phyloP scores from a whole-genome alignment of 2,797 vertebrate genomes.

The Coilia nasus region DNA sequence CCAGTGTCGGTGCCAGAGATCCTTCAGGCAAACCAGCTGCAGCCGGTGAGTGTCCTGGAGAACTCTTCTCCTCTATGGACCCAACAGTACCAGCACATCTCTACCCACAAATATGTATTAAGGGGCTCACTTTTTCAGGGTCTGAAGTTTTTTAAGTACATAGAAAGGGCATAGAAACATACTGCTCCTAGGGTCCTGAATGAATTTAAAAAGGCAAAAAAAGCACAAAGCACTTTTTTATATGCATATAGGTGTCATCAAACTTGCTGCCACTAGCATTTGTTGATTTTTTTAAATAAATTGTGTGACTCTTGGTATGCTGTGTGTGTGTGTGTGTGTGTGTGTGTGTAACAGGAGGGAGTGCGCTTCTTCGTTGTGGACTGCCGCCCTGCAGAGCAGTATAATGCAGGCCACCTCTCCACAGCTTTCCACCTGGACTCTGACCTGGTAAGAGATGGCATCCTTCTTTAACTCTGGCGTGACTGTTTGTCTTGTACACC shows the following conservation, averaged over 20 bases:
- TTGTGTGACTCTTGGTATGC: neutral
- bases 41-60: conserved; percentile 76
- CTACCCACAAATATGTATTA: neutral
- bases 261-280: neutral
- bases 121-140: too few species aligned
- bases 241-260: neutral
- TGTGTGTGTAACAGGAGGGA: conserved; percentile 80
- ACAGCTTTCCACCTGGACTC: conserved; percentile 99
- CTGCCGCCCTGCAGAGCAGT: conserved; percentile 97
- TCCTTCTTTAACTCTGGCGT: neutral
- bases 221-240: too few species aligned
- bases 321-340: conserved; percentile 26
- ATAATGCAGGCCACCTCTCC: conserved; percentile 95
- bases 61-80: neutral
- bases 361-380: conserved; percentile 98
- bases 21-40: conserved; percentile 95
- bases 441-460: conserved; percentile 85
- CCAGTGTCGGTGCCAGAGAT: conserved; percentile 95
- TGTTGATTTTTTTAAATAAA: neutral
- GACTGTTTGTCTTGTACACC: neutral
- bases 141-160: neutral
- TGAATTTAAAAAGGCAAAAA: neutral
- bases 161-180: neutral
- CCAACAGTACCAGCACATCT: neutral
- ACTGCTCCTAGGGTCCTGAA: neutral